Conservation (phyloP, 1,140 invertebrate genomes). For the Tetramorium alpestre region DNA sequence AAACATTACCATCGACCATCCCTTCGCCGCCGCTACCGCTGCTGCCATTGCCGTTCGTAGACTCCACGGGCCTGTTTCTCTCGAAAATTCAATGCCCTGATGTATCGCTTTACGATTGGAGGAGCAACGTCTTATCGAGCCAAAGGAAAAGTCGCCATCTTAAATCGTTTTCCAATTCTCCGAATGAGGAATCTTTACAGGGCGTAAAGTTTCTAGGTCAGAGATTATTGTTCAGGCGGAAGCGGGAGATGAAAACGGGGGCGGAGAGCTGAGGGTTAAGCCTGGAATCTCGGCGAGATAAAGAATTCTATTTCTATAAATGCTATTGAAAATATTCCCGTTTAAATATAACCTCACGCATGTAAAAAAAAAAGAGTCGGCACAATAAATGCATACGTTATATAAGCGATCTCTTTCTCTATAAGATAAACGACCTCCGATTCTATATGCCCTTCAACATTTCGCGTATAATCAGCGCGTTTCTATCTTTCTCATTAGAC, state of each 20-base stretch:
- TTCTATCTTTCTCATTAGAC: conserved; percentile 16
- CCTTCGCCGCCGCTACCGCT: background rate
- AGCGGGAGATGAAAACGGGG: background rate
- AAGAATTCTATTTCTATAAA: conserved; percentile 19
- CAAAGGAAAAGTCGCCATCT: conserved; percentile 4
- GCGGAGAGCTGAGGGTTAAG: background rate
- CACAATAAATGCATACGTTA: background rate
- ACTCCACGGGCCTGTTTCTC: background rate
- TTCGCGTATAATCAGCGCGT: background rate
- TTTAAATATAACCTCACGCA: background rate
- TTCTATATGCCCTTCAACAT: background rate
- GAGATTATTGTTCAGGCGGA: conserved; percentile 14
- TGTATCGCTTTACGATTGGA: conserved; percentile 39
- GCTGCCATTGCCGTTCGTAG: background rate
- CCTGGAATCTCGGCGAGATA: conserved; percentile 5
- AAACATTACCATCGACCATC: conserved; percentile 60
- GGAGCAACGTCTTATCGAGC: conserved; percentile 50
- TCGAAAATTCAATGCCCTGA: conserved; percentile 9
- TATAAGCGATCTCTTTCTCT: background rate
- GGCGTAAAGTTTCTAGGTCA: conserved; percentile 45
- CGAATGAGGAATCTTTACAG: conserved; percentile 30
- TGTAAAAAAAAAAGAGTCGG: background rate
- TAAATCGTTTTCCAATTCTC: conserved; percentile 55
- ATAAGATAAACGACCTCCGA: background rate
- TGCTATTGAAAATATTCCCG: background rate